These are phyloP conservation scores for Podarcis cretensis DNA, from an alignment of 2,113 vertebrate genomes.

Conservation along the genomic window DNA sequence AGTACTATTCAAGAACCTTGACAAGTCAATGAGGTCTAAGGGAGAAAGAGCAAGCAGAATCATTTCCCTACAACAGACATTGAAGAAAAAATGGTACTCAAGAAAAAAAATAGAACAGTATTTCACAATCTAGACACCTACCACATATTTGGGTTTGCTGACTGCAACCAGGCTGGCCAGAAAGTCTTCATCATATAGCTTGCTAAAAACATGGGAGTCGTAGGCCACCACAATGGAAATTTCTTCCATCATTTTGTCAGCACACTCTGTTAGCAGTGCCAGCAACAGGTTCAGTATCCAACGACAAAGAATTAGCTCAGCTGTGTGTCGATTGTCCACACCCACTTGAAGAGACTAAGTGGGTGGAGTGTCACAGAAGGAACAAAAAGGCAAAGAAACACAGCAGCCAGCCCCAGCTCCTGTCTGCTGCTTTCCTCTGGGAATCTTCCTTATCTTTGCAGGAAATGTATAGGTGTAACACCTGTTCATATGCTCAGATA, in stretches of 20 bases:
- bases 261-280: slow-evolving; percentile 39
- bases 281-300: not conserved
- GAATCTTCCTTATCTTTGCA: slow-evolving; percentile 6
- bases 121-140: slow-evolving; percentile 76
- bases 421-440: slow-evolving; percentile 13
- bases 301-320: slow-evolving; percentile 50
- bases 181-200: slow-evolving; percentile 89
- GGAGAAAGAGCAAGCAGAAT: not conserved
- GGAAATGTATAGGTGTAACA: slow-evolving; percentile 50
- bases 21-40: not conserved
- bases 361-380: slow-evolving; percentile 54
- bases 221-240: slow-evolving; percentile 95
- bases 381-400: not conserved
- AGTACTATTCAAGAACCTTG: not conserved
- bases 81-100: slow-evolving; percentile 29
- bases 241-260: slow-evolving; percentile 95
- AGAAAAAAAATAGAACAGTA: not conserved
- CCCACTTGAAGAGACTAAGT: slow-evolving; percentile 58
- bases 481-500: slow-evolving; percentile 46
- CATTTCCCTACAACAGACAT: not conserved
- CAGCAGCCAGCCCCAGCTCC: slow-evolving; percentile 33
- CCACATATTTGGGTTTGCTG: slow-evolving; percentile 89
- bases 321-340: slow-evolving; percentile 49
- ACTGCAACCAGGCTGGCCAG: slow-evolving; percentile 88
- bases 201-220: slow-evolving; percentile 92